Evolutionary conservation across 2,113 vertebrate species (phyloP).

Genomic region (Tyrannus savana): DNA sequence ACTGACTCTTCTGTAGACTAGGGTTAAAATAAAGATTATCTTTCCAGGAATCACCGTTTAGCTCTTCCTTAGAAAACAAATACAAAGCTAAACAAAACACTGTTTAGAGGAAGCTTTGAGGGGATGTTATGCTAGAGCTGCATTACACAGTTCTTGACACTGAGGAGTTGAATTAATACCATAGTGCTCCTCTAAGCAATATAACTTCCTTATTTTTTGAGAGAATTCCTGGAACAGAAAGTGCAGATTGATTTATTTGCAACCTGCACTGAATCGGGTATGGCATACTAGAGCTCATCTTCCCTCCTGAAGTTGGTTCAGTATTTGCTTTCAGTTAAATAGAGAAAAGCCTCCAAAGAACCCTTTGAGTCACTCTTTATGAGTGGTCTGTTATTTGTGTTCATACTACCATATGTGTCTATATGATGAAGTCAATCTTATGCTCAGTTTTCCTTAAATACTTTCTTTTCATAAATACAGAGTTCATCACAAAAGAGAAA

Average conservation of each 20-base stretch:
- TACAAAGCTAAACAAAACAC: not conserved
- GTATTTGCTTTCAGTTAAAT: not conserved
- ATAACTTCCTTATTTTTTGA: not conserved
- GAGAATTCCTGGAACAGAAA: not conserved
- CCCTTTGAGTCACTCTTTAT: not conserved
- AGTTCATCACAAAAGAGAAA: not conserved
- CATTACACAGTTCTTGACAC: not conserved
- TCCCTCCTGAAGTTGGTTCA: not conserved
- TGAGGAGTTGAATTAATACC: not conserved
- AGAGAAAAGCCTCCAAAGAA: not conserved
- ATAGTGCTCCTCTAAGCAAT: not conserved
- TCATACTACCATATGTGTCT: not conserved
- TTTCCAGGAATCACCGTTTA: not conserved
- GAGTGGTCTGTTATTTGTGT: not conserved
- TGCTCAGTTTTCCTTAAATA: not conserved
- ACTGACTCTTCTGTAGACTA: not conserved
- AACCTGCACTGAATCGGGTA: not conserved
- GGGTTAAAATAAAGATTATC: not conserved
- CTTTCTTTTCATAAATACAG: not conserved
- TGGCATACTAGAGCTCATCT: not conserved
- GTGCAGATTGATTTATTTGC: not conserved
- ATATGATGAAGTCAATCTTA: not conserved
- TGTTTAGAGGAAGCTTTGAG: not conserved
- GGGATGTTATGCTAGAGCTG: not conserved
- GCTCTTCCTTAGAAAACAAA: not conserved